Conservation (phyloP, 2,797 vertebrate genomes). For the Rhodeus uyekii region DNA sequence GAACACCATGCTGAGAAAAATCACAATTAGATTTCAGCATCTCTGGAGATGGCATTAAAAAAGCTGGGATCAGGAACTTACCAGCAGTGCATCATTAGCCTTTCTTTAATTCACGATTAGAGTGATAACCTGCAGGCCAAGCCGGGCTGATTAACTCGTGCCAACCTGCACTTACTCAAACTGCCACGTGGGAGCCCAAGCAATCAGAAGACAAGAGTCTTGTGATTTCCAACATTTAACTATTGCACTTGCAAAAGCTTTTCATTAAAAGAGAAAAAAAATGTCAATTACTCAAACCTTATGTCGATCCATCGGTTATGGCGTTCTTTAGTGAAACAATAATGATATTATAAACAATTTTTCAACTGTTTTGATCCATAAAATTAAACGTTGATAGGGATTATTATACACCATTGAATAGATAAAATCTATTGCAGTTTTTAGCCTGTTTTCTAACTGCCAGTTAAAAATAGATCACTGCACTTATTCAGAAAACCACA, state of each 20-base stretch:
- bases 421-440: not conserved
- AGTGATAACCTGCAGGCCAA: slow-evolving; percentile 40
- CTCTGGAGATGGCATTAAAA: slow-evolving; percentile 35
- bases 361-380: not conserved
- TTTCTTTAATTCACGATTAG: slow-evolving; percentile 43
- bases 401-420: not conserved
- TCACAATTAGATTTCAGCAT: slow-evolving; percentile 20
- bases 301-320: not conserved
- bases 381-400: not conserved
- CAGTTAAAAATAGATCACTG: not conserved
- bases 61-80: slow-evolving; percentile 1
- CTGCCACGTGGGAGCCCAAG: not conserved
- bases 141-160: slow-evolving; percentile 20
- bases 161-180: slow-evolving; percentile 27
- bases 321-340: not conserved
- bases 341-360: not conserved
- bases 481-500: not conserved
- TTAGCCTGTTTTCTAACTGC: not conserved
- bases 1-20: not conserved
- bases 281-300: not conserved
- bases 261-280: not conserved
- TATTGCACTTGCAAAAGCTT: not conserved
- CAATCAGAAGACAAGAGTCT: slow-evolving; percentile 14
- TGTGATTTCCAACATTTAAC: not conserved
- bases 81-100: slow-evolving; percentile 27